Evolutionary conservation across 2,797 vertebrate genomes (phyloP), one percentile per base, ranked within the genome.

Genomic region (Oceanodroma leucorhoa): DNA sequence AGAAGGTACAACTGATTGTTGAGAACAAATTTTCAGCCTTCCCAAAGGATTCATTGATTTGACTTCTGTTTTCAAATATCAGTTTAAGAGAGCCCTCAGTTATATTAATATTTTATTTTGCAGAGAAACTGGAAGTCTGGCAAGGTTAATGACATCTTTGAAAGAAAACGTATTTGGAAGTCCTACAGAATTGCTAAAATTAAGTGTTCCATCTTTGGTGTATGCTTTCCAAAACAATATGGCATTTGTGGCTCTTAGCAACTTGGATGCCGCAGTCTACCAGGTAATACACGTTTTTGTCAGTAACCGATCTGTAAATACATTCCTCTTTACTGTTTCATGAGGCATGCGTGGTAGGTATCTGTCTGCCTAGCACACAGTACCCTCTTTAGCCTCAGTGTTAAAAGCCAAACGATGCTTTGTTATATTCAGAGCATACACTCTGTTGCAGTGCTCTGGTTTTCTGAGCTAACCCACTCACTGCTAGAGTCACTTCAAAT

Each of bases 191-290:
- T 95, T 99, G 96, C 96, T 99, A 75, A 99, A 99, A 97, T 97
- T 99, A 92, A 99, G 99, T 23, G 98, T 99, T 54, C 99, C 99
- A 1, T 99, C 99, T 0, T 2, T 99, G 30, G 99, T 99, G 14
- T 99, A 99, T 0, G 99, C 99, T 8, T 18, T 99, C 57, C 99
- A 99, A 97, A 99, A 99, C 92, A 99, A 99, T 93, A 99, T 99
- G 99, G 99, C 99, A 3, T 99, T 99, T 46, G 60, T 99, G 66
- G 99, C 99, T 11, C 97, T 99, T 53, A 99, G 99, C 95, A 99
- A 99, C 95, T 98, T 99, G 55, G 99, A 99, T 90, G 99, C 99
- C 14, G 99, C 99, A 0, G 99, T 99, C 46, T 99, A 99, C 94
- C 99, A 99, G 99, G 99, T 99, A 97, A 91, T 78, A 48, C 34